Percentiles rank a stretch among this genome's conserved stretches.
Evolutionary conservation across 2,888 invertebrate genomes (phyloP).

Genomic region (Opisthograptis luteolata): DNA sequence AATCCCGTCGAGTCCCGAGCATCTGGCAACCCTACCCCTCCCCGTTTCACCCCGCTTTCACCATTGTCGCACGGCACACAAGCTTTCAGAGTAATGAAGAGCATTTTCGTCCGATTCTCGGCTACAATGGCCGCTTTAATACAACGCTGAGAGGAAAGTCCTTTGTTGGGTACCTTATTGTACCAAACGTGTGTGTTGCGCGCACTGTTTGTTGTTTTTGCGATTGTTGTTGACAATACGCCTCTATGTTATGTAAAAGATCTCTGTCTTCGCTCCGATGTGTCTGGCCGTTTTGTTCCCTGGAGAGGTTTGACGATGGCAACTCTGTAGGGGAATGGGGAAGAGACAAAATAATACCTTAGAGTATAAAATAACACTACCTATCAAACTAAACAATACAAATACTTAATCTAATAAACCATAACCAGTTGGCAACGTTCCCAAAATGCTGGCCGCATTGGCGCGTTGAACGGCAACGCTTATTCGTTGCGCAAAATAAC

Average conservation of each 20-base stretch:
- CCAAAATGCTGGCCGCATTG: no score
- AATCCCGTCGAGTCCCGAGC: no score
- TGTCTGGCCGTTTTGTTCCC: slow-evolving; percentile 41
- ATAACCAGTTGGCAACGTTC: no score
- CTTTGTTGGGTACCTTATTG: slow-evolving; percentile 74
- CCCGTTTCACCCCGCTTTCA: slow-evolving; percentile 49
- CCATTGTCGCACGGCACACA: slow-evolving; percentile 82
- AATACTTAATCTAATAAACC: no score
- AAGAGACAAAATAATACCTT: no score
- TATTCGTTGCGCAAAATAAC: no score
- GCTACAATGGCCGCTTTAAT: slow-evolving; percentile 80
- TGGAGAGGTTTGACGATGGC: slow-evolving; percentile 22
- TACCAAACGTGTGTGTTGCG: slow-evolving; percentile 75
- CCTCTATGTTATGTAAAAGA: slow-evolving; percentile 49
- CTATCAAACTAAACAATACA: no score
- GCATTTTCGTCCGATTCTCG: slow-evolving; percentile 84
- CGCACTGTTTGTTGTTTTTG: slow-evolving; percentile 66
- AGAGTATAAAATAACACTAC: no score
- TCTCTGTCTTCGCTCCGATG: slow-evolving; percentile 48
- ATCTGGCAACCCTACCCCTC: no score
- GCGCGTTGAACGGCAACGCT: no score
- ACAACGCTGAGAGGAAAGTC: slow-evolving; percentile 80
- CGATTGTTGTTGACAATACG: slow-evolving; percentile 73
- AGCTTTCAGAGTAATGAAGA: slow-evolving; percentile 85
- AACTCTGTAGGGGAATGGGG: slow-evolving; percentile 1